Base-by-base conservation (phyloP, 2,113 vertebrate species). In the Corynorhinus townsendii region DNA sequence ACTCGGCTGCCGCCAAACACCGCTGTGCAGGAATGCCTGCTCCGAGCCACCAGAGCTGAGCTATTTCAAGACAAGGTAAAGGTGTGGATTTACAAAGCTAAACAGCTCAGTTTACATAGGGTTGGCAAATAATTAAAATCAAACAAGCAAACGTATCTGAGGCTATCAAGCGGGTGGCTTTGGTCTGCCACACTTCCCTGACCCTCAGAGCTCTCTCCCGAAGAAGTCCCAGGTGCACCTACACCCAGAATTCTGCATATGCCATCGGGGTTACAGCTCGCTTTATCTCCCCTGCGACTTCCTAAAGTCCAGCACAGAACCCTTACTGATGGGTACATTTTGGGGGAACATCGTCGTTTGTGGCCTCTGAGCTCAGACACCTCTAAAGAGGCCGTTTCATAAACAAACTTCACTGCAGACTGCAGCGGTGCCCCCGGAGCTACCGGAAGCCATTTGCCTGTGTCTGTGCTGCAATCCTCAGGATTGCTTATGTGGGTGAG, bases 401-500 rank as follows among this genome's bases (percentile, higher is more conserved):
- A 75, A 76, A 92, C 82, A 90, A 94, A 82, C 4, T 24, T 1
- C 28, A 7, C 11, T 33, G 33, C 26, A 24, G 45, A 6, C 9
- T 40, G 33, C 26, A 20, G 45, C 17, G 40, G 62, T 20, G 16
- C 12, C 47, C 59, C 52, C 2, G 1, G 22, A 30, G 59, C n/a
- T 45, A 24, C 20, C n/a, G 26, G 62, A 12, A n/a, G 40, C 75
- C 76, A 5, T 81, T 86, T 82, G 49, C 75, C 86, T 49, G 7
- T 30, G 12, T 87, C 66, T 68, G 85, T 76, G 85, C 68, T 59
- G 30, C 20, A 81, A 86, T 80, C 77, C 30, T 69, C 28, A 75
- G 86, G 40, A 62, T 84, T 86, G 54, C 84, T 73, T 72, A 75
- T 76, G 49, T 88, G 90, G 85, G 85, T 89, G 85, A 96, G 81